Percentiles rank a stretch among this genome's conserved stretches.
phyloP scores from a whole-genome alignment of 2,797 vertebrate species.

The Molossus molossus region DNA sequence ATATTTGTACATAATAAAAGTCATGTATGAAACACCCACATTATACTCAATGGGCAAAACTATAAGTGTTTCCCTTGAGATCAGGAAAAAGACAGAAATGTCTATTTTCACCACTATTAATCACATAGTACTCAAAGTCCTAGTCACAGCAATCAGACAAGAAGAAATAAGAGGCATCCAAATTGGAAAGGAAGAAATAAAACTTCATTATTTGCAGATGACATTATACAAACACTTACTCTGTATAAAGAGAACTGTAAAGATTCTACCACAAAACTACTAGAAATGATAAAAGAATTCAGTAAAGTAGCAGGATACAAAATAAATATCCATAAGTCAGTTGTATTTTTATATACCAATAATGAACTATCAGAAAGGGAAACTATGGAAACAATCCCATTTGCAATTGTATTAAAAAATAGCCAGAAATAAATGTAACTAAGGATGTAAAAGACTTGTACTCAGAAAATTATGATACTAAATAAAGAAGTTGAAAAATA shows the following conservation, averaged over 20 bases:
- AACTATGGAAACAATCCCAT: not conserved
- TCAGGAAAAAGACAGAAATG: not conserved
- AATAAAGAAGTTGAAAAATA: not conserved
- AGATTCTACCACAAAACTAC: not conserved
- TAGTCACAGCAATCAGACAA: not conserved
- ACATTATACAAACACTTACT: not conserved
- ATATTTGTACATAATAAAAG: too few species aligned
- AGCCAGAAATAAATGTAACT: not conserved
- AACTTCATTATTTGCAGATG: not conserved
- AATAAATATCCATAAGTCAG: not conserved
- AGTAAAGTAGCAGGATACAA: not conserved
- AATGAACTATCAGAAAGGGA: not conserved
- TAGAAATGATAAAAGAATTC: not conserved
- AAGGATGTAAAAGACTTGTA: not conserved
- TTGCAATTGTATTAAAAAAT: not conserved
- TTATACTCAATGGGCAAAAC: too few species aligned
- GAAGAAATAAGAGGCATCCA: not conserved
- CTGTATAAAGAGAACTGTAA: not conserved
- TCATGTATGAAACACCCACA: too few species aligned
- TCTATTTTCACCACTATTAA: not conserved
- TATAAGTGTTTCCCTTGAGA: not conserved
- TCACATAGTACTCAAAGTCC: not conserved
- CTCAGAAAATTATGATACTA: not conserved
- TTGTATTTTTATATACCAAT: not conserved
- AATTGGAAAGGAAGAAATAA: not conserved